Base-by-base conservation (phyloP, 2,113 vertebrate species). In the Nothobranchius kuhntae region DNA sequence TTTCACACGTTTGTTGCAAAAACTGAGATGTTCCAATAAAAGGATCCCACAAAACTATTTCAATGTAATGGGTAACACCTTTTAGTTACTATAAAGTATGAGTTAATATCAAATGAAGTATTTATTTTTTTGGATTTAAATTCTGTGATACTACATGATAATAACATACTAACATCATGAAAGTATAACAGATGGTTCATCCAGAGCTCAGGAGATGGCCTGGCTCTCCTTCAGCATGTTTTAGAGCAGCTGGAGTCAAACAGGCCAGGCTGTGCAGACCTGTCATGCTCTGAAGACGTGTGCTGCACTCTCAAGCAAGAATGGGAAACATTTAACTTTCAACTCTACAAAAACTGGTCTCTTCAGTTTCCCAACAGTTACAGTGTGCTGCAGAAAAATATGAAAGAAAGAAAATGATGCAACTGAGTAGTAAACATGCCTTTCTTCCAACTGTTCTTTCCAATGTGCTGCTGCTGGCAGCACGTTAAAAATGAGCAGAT, bases 381-480 rank as follows among this genome's bases (percentile, higher is more conserved):
- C 44, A 35, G 24, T 47, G 45, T 35, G 24, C 26, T 47, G 45
- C 12, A 44, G 17, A 30, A 40, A 53, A 53, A 64, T 42, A 12
- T 5, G 17, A 38, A 21, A 63, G 11, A 42, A 44, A 46, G 59
- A 53, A 44, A 30, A 13, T 53, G 51, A 53, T 53, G 51, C 50
- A 53, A 65, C 13, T 15, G 11, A 9, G 50, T 45, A 21, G 51
- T 53, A 65, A 44, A 65, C 50, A 44, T 53, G 38, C 38, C 17
- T 9, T n/a, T 30, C 13, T 45, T 45, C 62, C 38, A 5, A 7
- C 4, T 30, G 6, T 40, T 53, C 40, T 9, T 38, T 6, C 10
- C 13, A n/a, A 30, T 53, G 51, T 45, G 62, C 48, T 53, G 17
- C 61, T 53, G 17, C 61, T 53, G 36, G 61, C n/a, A 42, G 14